Base-by-base conservation (phyloP, 2,113 vertebrate species). In the Lophura nycthemera region DNA sequence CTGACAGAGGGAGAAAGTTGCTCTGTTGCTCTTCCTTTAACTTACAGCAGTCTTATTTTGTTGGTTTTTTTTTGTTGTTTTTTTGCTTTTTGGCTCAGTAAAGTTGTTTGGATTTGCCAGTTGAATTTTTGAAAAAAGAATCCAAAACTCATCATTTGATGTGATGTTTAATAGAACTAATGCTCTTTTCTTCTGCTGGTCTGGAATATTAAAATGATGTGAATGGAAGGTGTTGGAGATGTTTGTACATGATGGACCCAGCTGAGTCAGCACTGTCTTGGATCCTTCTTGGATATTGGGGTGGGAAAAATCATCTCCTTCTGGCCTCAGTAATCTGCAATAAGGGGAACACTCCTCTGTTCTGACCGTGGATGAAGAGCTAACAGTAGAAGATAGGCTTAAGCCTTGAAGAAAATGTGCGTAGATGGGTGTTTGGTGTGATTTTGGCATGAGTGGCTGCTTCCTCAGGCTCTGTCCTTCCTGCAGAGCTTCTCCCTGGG, bases 401-500 rank as follows among this genome's bases (percentile, higher is more conserved):
- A 9, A 59, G 13, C 34, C 9, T 0, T 1, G 0, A 50, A 50
- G 42, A 48, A 88, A 83, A 74, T 0, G 18, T 67, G 63, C 8
- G 15, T n/a, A 64, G 38, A 16, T 0, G 1, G 38, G 75, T 34
- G 21, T 69, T 81, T 60, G 69, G 42, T 64, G 47, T 24, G 67
- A 85, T 83, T 83, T 52, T 64, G 25, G 13, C 50, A 4, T 38
- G 79, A 96, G 93, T 81, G 76, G 83, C 34, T 17, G 6, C 45
- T 96, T 90, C 95, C 92, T 83, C 36, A 2, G 69, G n/a, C 42
- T 94, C 56, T 54, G 56, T 88, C 38, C 69, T 73, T 48, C 67
- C 54, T 13, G 6, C 14, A 34, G 54, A 42, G 45, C 85, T 96
- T 93, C 93, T 95, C 94, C 89, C 88, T 77, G 88, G 56, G 56